phyloP scores from a whole-genome alignment of 2,888 invertebrate species.

The Chymomyza fuscimana region DNA sequence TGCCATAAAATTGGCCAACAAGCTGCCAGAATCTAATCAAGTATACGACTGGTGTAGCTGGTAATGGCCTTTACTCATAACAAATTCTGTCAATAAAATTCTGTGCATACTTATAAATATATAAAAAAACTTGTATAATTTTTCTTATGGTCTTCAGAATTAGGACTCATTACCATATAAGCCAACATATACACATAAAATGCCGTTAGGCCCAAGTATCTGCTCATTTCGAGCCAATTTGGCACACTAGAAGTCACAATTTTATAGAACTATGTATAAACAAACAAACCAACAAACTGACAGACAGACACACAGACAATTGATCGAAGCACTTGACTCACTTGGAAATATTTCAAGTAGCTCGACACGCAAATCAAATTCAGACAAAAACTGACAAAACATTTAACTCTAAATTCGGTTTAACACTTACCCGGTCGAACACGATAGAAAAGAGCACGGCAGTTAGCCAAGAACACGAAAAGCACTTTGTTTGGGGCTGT shows the following conservation, averaged over 20 bases:
- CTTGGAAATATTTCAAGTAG: conserved; percentile 37
- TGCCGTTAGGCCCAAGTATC: conserved; percentile 31
- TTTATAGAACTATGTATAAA: not conserved
- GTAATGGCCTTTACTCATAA: not conserved
- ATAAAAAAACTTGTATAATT: conserved; percentile 46
- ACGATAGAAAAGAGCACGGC: not conserved
- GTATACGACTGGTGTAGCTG: not conserved
- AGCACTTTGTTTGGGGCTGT: not conserved
- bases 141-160: conserved; percentile 59
- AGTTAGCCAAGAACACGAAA: not conserved
- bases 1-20: conserved; percentile 28
- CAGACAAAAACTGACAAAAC: not conserved
- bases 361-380: not conserved
- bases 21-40: not conserved
- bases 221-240: conserved; percentile 20
- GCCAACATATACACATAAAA: conserved; percentile 30
- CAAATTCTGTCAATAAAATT: conserved; percentile 37
- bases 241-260: not conserved
- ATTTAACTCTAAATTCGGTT: not conserved
- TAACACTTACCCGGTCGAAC: not conserved
- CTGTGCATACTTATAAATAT: conserved; percentile 29
- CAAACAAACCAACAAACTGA: not conserved
- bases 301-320: not conserved
- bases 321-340: conserved; percentile 58
- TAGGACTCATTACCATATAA: conserved; percentile 75